Percentiles rank a stretch among this genome's conserved stretches.
These are phyloP conservation scores for Lumbricus terrestris DNA, from an alignment of 2,888 invertebrate species.

Conservation along the genomic window DNA sequence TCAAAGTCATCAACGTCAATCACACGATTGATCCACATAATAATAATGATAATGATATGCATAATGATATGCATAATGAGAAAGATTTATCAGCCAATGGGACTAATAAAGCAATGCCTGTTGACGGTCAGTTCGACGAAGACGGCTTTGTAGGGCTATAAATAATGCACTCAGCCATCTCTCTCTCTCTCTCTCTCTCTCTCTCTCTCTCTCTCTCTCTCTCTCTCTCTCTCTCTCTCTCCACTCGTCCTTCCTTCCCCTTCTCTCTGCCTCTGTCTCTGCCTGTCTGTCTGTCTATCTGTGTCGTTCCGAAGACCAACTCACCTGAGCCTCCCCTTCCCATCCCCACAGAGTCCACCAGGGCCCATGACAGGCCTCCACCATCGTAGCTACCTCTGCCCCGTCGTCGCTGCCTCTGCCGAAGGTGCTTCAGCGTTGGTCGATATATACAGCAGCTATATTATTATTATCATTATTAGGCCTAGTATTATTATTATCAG, in stretches of 20 bases:
- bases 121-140: not conserved
- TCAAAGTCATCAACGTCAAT: not conserved
- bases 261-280: not conserved
- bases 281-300: not conserved
- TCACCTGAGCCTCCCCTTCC: not conserved
- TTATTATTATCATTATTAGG: not conserved
- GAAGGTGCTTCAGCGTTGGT: not conserved
- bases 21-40: not conserved
- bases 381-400: too few species aligned
- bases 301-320: not conserved
- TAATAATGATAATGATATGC: too few species aligned
- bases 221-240: too few species aligned
- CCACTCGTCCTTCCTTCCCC: too few species aligned
- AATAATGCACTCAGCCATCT: not conserved
- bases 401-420: not conserved
- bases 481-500: not conserved
- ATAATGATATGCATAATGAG: not conserved
- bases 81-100: too few species aligned
- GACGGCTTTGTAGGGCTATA: too few species aligned
- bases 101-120: too few species aligned
- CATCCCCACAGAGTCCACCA: not conserved
- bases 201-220: too few species aligned
- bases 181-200: too few species aligned
- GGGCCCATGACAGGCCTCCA: not conserved
- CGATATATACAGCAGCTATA: not conserved